Evolutionary conservation across 2,113 vertebrate genomes (phyloP), one percentile per base, ranked within the genome.

Genomic region (Onychorhynchus coronatus): DNA sequence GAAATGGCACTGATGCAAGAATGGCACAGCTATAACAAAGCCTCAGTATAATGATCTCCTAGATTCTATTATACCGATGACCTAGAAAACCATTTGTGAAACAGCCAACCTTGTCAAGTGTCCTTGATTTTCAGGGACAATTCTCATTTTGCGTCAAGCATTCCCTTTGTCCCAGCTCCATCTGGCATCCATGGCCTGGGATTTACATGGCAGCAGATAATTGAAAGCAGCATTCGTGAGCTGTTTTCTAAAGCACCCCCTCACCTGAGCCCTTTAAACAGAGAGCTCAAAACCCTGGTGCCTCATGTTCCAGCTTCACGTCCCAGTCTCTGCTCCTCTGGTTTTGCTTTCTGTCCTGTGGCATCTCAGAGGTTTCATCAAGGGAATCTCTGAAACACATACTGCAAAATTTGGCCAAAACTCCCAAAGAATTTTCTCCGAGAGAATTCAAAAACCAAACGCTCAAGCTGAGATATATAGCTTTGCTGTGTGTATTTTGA

Each of bases 61-160:
- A 5, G 49, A 39, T 70, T 88, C 59, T 61, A 44, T 96, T 92
- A 63, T 75, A 53, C 58, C 18, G 65, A 9, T 70, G 87, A 62
- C 82, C 72, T 67, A 85, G 85, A 91, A 94, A 95, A 62, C 14
- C 44, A 50, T 70, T 88, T 82, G 46, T 49, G 50, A 71, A 91
- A 47, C 30, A 89, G 27, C 61, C 33, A 46, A n/a, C 72, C 88
- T 41, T 77, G 55, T 76, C 53, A 55, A 76, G 44, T 13, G 66
- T 61, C 91, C 93, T 96, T 95, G 82, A 71, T 76, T 96, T 91
- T 89, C 93, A 94, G 92, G 78, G 80, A 71, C 68, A 5, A 19
- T 62, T 89, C 82, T 95, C 55, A 30, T 78, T 78, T 65, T 91
- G 47, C 1, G 0, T 88, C 94, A 95, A 72, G 41, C 56, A 41